A percentile compares a stretch with the other conserved stretches of the same genome.
phyloP scores from a whole-genome alignment of 2,888 invertebrate genomes.

The Tachina grossa region DNA sequence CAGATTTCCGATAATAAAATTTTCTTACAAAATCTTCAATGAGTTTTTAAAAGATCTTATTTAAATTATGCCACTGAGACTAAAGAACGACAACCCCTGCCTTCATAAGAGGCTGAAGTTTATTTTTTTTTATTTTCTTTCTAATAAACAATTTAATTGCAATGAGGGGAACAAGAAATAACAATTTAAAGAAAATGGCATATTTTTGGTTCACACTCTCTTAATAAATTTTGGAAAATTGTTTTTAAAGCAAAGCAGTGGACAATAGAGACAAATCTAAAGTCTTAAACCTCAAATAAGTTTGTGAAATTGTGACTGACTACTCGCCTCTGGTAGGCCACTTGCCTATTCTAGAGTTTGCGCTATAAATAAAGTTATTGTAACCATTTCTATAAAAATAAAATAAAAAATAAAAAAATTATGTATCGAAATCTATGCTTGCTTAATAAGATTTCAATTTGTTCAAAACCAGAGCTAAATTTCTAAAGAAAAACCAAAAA shows the following conservation, averaged over 20 bases:
- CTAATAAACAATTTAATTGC: constrained; percentile 41
- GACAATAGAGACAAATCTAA: no score
- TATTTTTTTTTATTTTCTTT: neutral
- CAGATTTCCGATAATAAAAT: constrained; percentile 30
- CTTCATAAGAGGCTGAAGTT: neutral
- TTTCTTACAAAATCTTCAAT: constrained; percentile 24
- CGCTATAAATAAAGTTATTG: no score
- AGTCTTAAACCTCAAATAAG: no score
- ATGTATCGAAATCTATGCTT: constrained; percentile 20
- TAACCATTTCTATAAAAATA: no score
- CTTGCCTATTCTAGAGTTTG: no score
- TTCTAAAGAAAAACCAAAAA: neutral
- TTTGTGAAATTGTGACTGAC: no score
- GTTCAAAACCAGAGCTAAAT: constrained; percentile 47
- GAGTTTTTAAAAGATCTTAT: constrained; percentile 20
- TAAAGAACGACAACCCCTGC: neutral
- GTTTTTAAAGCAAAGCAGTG: constrained; percentile 3
- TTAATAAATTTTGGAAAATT: constrained; percentile 25
- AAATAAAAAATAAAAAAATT: constrained; percentile 1
- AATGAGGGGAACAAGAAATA: neutral
- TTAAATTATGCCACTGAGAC: neutral
- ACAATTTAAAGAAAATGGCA: constrained; percentile 19
- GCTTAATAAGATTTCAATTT: constrained; percentile 24
- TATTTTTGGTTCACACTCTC: constrained; percentile 25
- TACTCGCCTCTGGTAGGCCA: no score